Base-by-base conservation (phyloP, 2,797 vertebrate genomes). In the Sebastes goodei region DNA sequence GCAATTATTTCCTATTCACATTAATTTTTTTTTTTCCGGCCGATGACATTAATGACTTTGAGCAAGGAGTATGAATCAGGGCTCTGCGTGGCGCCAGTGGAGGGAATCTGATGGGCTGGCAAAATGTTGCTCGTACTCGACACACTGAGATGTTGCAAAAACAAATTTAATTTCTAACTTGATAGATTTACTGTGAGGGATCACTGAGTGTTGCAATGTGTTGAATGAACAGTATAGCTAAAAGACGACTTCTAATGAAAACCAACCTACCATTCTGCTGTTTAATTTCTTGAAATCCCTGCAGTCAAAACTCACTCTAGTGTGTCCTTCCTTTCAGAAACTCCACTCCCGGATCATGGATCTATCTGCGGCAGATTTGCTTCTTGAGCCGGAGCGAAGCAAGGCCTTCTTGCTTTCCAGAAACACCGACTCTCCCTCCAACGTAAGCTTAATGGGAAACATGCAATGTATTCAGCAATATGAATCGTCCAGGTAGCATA, bases 1-100 rank as follows among this genome's bases (percentile, higher is more conserved):
- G 97, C 96, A 98, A 97, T 99, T 98, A 98, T 96, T 97, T 96
- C 95, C 89, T 91, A 94, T 97, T 97, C 97, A 94, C 91, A 95
- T 96, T 96, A 93, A 93, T 96, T 96, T 96, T 96, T 96, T 96
- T 96, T 96, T 96, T 96, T 96, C 96, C 93, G 93, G 94, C 93
- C 95, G 95, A 96, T 97, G 96, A 97, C 95, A 95, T 96, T 97
- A 97, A 97, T 96, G 96, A 97, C 96, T 97, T 97, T 96, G 94
- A 97, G 92, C 93, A 93, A 93, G 94, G 96, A 93, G 93, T 90
- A 89, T 90, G 90, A 90, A 91, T 91, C 78, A 78, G 88, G 89
- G 91, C 89, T 92, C 92, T 79, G 95, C 85, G 71, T 84, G 83
- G 94, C 91, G 92, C 94, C 94, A 91, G 84, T 91, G 82, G 21